Conservation (phyloP, 1,140 invertebrate genomes). For the Ptiloglossa arizonensis region DNA sequence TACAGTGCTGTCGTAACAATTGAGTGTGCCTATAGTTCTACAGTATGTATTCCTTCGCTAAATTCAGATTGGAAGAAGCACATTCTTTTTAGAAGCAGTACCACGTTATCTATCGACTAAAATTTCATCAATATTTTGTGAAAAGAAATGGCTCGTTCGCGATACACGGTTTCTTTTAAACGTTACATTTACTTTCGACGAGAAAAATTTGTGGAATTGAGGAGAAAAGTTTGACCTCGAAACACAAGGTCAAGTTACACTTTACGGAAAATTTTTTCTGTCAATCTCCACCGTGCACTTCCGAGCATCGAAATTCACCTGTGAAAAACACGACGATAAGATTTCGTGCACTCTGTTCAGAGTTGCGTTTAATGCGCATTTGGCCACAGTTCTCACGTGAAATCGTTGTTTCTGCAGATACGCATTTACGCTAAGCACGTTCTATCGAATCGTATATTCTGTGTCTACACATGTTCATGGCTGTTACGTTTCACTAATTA, state of each 20-base stretch:
- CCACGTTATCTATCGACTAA: too few relatives aligned
- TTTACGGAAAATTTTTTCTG: background rate
- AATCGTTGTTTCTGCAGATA: slow-evolving; percentile 57
- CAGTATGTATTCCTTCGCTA: too few relatives aligned
- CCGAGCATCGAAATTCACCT: background rate
- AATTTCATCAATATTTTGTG: too few relatives aligned
- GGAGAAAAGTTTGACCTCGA: background rate
- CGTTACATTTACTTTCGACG: too few relatives aligned
- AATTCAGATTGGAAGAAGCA: too few relatives aligned
- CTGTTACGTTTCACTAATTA: slow-evolving; percentile 63
- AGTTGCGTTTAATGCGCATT: slow-evolving; percentile 21
- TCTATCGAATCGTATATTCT: slow-evolving; percentile 48
- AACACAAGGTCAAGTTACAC: background rate
- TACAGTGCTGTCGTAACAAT: too few relatives aligned
- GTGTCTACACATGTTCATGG: slow-evolving; percentile 66
- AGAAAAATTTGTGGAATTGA: too few relatives aligned
- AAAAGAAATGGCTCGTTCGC: too few relatives aligned
- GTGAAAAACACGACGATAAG: background rate
- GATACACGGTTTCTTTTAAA: too few relatives aligned
- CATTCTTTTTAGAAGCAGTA: too few relatives aligned
- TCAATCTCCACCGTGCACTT: too few relatives aligned
- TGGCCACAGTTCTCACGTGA: slow-evolving; percentile 42
- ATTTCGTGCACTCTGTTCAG: slow-evolving; percentile 14
- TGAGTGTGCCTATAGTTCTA: too few relatives aligned
- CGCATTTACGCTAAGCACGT: slow-evolving; percentile 60